Base-by-base conservation (phyloP, 1,140 invertebrate species). In the Chrysoperla carnea region DNA sequence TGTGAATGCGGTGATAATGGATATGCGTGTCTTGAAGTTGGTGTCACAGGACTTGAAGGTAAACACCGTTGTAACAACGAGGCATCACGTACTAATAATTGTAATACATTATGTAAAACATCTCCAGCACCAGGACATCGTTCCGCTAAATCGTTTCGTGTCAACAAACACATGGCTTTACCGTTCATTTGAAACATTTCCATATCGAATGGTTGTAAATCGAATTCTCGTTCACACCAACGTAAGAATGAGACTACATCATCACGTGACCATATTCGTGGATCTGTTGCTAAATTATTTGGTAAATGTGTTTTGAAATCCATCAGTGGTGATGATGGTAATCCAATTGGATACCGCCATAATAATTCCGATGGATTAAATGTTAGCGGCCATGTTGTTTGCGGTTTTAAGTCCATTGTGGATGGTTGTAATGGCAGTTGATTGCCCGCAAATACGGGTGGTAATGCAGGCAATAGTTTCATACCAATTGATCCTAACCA, bases 121-220 rank as follows among this genome's bases (percentile, higher is more conserved):
- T 95, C 90, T 1, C 91, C 91, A 12, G 87, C 86, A 1, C 87
- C 83, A 0, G 89, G 88, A 50, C 86, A 87, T 43, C 91, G 69
- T 54, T 92, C 89, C 6, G 81, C 84, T 44, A 95, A 72, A 63
- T 95, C 90, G 4, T 75, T 76, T 58, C 92, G 84, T 13, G 84
- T 92, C 42, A 94, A 63, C 31, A 96, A 66, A 58, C 88, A 92
- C 42, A 94, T 60, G 1, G 89, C 90, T 66, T 93, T 93, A 78
- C 91, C 92, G 62, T 96, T 96, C 88, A 96, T 93, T 68, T 92
- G 88, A 61, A 96, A 94, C 65, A 88, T 78, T 53, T 93, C 88
- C 72, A 88, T 81, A 56, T 93, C 85, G 53, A 95, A 83, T 43
- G 80, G 75, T 12, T 89, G 87, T 41, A 96, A 64, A 55, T 93